Base-by-base conservation (phyloP, 2,888 invertebrate genomes). In the Drosophila mayaguana region DNA sequence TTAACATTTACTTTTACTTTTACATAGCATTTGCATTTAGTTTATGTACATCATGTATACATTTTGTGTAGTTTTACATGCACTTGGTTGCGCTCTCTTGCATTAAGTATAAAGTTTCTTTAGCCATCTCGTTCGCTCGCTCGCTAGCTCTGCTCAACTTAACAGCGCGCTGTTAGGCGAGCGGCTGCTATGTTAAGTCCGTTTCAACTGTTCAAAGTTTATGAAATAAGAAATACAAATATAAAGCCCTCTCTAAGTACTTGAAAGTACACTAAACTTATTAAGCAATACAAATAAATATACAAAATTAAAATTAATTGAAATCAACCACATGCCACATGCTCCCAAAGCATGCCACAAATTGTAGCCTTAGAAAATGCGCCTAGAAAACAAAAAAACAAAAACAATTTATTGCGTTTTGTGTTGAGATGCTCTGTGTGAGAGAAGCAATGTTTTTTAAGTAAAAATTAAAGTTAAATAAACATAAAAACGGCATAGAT, bases 331-430 rank as follows among this genome's bases (percentile, higher is more conserved):
- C 51, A 53, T 48, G 67, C 56, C 60, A 48, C 54, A 54, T 48
- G 68, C 57, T n/a, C 57, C 18, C 48, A 16, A 40, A 43, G 54
- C 63, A 66, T 72, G 65, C 76, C 55, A 68, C 69, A 67, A 45
- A 71, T 63, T 75, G 70, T 87, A 83, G 83, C 87, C 83, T 87
- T 83, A 78, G 84, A 61, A 75, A 67, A 67, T 66, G 78, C 81
- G 78, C 78, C 78, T 72, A 77, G 61, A 78, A 28, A 34, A 48
- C 11, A 28, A 48, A 48, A 48, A 38, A 38, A 36, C 14, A 14
- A 38, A 25, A 68, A 51, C 55, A 4, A 48, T 65, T 61, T 43
- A 54, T 64, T 70, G 62, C 54, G 60, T 51, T 60, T 70, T 70
- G 70, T 75, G 71, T 71, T 75, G 38, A 71, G 34, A 57, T 34